Conservation (phyloP, 92 coral and sea anemone genomes). For the Palythoa caribaeorum region DNA sequence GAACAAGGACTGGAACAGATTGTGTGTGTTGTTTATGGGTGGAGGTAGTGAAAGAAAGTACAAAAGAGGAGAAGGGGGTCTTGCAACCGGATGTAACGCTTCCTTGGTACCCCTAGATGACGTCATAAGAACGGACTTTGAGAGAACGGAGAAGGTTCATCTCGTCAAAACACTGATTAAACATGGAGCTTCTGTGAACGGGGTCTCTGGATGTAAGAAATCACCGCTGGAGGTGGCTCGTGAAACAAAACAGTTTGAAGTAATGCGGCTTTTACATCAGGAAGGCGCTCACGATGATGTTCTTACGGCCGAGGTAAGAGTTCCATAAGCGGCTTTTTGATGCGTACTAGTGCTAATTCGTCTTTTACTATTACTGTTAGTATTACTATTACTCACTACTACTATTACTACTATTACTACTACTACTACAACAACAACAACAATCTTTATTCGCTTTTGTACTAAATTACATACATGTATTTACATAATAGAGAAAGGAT, state of each 20-base stretch:
- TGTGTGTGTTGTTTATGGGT: slow-evolving; percentile 32
- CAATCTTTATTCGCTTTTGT: too few species aligned
- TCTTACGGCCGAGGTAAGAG: not conserved
- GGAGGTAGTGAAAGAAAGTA: slow-evolving; percentile 34
- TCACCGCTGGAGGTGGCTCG: slow-evolving; percentile 21
- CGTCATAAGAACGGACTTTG: not conserved
- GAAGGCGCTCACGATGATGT: slow-evolving; percentile 8
- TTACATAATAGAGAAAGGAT: too few species aligned
- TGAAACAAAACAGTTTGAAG: slow-evolving; percentile 14
- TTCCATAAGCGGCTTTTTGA: too few species aligned
- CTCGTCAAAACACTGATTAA: slow-evolving; percentile 10
- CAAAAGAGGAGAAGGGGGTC: slow-evolving; percentile 17
- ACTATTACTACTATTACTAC: too few species aligned
- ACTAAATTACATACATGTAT: too few species aligned
- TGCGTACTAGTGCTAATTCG: too few species aligned
- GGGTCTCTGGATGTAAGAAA: slow-evolving; percentile 30
- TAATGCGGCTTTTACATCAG: not conserved
- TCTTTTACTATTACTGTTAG: too few species aligned
- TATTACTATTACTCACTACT: too few species aligned
- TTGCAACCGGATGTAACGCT: slow-evolving; percentile 42
- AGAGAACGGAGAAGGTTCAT: not conserved
- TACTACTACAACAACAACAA: too few species aligned
- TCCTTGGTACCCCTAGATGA: slow-evolving; percentile 25
- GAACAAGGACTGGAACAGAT: slow-evolving; percentile 22
- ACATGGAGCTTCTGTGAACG: slow-evolving; percentile 29